phyloP scores from a whole-genome alignment of 2,113 vertebrate genomes.

The Xenopus tropicalis region UCB_Xtro_10.0 CM004451.2:56014501-56015000 shows the following conservation, averaged over 20 bases:
- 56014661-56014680: no score
- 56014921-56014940: constrained; percentile 96
- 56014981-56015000: constrained; percentile 96
- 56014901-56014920: constrained; percentile 88
- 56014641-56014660: no score
- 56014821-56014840: constrained; percentile 85
- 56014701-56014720: no score
- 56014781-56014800: constrained; percentile 80
- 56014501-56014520: no score
- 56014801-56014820: constrained; percentile 89
- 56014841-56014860: constrained; percentile 93
- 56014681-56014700: no score
- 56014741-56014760: not conserved
- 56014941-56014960: constrained; percentile 89
- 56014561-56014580: no score
- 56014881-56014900: constrained; percentile 83
- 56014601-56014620: no score
- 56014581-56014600: no score
- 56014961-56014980: constrained; percentile 94
- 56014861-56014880: constrained; percentile 79
- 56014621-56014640: no score
- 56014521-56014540: no score
- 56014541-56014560: no score
- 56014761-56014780: not conserved
- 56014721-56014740: not conserved